Base-by-base conservation (phyloP, 2,888 invertebrate genomes). In the Orchesella flavescens region DNA sequence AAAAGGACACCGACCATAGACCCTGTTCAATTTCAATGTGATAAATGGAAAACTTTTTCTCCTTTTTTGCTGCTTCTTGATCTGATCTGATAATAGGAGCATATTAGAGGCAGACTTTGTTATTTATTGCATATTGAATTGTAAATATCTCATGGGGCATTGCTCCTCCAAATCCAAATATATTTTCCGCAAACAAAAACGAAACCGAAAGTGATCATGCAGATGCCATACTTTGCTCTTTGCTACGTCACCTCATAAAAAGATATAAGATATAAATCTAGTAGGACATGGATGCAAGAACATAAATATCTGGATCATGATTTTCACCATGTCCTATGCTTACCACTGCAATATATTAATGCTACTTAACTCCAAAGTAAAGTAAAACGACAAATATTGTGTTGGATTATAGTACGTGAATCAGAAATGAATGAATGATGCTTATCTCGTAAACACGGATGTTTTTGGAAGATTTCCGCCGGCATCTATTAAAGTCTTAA, bases 81-180 rank as follows among this genome's bases (percentile, higher is more conserved):
- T 34, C 34, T 34, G 34, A 34, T 34, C n/a, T n/a, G n/a, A n/a
- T n/a, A n/a, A 34, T 4, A 34, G 34, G 34, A 34, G 34, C 34
- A 34, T 4, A 2, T 7, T 4, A 34, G 3, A 34, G 34, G 7
- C 34, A 34, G 34, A 34, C 34, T 34, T 61, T 23, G 23, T 61
- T 61, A 61, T 61, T 61, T 61, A 61, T 61, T 61, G 61, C 23
- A n/a, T 61, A 15, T 24, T 61, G 23, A 23, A 17, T 1, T 24
- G n/a, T 9, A 24, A 15, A 10, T 61, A 24, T 61, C 57, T 57
- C 57, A 4, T 19, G 57, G 21, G 61, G 23, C 24, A 24, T 61
- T 24, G 61, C 61, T 24, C 24, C 34, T 34, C 34, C 34, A 34
- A 34, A 2, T 34, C 34, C 34, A 34, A 34, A 34, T 7, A 4